phyloP scores from a whole-genome alignment of 2,888 invertebrate species.

The Chrysolina haemoptera region DNA sequence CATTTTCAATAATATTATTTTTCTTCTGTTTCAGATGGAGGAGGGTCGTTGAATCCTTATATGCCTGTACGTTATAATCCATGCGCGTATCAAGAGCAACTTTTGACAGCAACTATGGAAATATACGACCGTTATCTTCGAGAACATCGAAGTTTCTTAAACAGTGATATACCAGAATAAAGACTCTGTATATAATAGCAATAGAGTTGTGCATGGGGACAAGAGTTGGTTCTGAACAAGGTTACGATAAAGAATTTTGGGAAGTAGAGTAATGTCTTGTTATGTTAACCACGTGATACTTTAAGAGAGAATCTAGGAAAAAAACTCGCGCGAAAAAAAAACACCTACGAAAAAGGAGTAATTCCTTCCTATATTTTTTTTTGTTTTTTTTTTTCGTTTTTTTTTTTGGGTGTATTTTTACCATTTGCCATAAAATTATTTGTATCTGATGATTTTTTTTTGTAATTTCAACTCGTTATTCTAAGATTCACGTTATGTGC shows the following conservation, averaged over 20 bases:
- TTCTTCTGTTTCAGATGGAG: slow-evolving; percentile 47
- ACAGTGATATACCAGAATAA: slow-evolving; percentile 55
- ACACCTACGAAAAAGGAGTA: too few species aligned
- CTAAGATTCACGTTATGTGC: too few species aligned
- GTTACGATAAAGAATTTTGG: not conserved
- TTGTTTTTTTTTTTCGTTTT: too few species aligned
- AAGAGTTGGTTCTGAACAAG: not conserved
- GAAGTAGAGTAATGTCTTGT: not conserved
- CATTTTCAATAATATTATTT: slow-evolving; percentile 17
- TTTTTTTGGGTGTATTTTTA: too few species aligned
- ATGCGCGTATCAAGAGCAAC: slow-evolving; percentile 50
- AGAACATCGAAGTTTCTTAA: slow-evolving; percentile 60
- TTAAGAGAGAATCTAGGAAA: too few species aligned
- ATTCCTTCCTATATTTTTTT: too few species aligned
- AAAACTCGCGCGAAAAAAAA: too few species aligned
- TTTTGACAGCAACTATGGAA: slow-evolving; percentile 54
- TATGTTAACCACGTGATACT: too few species aligned
- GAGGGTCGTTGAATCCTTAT: slow-evolving; percentile 39
- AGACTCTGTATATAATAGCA: slow-evolving; percentile 33
- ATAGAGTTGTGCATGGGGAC: not conserved
- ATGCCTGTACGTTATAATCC: slow-evolving; percentile 43
- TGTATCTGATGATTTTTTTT: too few species aligned
- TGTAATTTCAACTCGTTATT: too few species aligned
- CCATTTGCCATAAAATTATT: too few species aligned
- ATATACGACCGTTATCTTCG: slow-evolving; percentile 57